A percentile compares a stretch with the other conserved stretches of the same genome.
phyloP scores from a whole-genome alignment of 2,797 vertebrate species.

The Gorsachius magnificus region DNA sequence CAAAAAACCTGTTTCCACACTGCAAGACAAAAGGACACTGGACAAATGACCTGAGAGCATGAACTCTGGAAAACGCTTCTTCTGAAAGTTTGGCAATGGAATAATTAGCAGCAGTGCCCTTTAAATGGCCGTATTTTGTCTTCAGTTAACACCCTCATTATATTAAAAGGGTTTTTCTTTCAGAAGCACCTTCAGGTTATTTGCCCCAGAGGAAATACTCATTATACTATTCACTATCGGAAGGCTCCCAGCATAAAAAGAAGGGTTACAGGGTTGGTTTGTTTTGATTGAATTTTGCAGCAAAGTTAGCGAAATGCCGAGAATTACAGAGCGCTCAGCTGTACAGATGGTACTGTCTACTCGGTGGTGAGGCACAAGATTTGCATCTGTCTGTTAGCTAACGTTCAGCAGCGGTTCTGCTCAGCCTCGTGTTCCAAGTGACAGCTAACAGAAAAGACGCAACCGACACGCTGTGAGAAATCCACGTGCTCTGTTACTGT shows the following conservation, averaged over 20 bases:
- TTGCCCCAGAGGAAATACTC: neutral
- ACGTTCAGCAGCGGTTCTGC: neutral
- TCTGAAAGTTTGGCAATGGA: neutral
- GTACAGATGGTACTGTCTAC: neutral
- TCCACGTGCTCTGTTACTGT: neutral
- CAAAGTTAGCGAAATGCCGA: neutral
- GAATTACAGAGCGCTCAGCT: neutral
- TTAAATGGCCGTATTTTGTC: neutral
- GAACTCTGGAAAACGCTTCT: neutral
- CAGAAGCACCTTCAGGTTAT: neutral
- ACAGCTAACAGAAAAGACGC: conserved; percentile 1
- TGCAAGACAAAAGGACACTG: neutral
- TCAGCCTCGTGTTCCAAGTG: neutral
- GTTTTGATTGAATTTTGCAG: neutral
- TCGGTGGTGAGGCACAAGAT: neutral
- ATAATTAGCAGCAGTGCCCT: neutral
- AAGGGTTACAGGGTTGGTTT: neutral
- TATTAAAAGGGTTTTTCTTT: neutral
- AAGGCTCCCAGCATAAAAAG: neutral
- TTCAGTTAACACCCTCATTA: neutral
- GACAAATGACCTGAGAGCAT: neutral
- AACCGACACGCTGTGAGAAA: neutral
- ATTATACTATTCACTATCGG: neutral
- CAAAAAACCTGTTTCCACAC: neutral
- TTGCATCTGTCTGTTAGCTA: neutral